A percentile compares a stretch with the other conserved stretches of the same genome.
Conservation (phyloP, 64 coral and sea anemone species). For the Catalaphyllia jardinei region DNA sequence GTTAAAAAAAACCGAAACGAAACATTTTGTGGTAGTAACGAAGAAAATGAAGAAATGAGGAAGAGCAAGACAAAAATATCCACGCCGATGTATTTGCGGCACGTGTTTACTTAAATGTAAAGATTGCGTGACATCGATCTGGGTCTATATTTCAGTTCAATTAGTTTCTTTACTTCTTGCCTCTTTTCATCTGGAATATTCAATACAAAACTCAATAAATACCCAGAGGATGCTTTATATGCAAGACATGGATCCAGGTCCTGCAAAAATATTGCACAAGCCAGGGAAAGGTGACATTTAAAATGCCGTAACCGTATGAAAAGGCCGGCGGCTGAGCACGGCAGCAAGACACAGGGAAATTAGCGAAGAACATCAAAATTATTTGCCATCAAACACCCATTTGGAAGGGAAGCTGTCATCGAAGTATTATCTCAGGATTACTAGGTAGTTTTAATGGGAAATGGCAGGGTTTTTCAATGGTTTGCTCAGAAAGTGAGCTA, state of each 20-base stretch:
- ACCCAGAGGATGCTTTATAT: slow-evolving; percentile 17
- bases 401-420: slow-evolving; percentile 28
- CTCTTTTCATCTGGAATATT: slow-evolving; percentile 27
- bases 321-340: no score
- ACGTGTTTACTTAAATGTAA: not conserved
- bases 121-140: slow-evolving; percentile 43
- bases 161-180: slow-evolving; percentile 21
- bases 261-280: slow-evolving; percentile 21
- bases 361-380: slow-evolving; percentile 12
- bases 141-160: slow-evolving; percentile 18
- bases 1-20: no score
- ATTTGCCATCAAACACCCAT: slow-evolving; percentile 26
- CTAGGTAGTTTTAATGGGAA: slow-evolving; percentile 26
- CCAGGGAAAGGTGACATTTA: no score
- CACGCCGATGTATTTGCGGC: no score
- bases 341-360: not conserved
- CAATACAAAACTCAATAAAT: slow-evolving; percentile 5
- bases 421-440: slow-evolving; percentile 36
- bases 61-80: no score
- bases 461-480: slow-evolving; percentile 27
- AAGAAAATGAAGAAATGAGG: no score
- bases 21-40: no score
- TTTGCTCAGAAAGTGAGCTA: slow-evolving; percentile 27
- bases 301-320: no score
- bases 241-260: slow-evolving; percentile 36